Evolutionary conservation across 1,140 invertebrate genomes (phyloP).

Genomic region (Apocrypta bakeri): DNA sequence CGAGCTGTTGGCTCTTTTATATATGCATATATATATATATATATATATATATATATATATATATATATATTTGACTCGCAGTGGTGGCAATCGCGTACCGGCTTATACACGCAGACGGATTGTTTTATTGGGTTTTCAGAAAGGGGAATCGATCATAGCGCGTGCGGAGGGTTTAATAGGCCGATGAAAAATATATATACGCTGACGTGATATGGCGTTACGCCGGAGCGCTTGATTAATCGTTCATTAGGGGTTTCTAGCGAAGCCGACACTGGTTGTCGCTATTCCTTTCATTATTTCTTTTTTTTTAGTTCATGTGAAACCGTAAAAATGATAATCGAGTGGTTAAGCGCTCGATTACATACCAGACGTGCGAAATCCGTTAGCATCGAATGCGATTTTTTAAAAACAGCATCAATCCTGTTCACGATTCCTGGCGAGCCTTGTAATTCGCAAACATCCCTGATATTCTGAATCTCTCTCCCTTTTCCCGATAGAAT

Average conservation of each 20-base stretch:
- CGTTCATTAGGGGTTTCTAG: background rate
- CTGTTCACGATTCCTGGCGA: background rate
- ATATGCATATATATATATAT: no score
- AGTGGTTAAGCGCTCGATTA: no score
- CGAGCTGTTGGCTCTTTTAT: background rate
- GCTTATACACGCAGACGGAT: background rate
- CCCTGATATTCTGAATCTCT: background rate
- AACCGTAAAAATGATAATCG: no score
- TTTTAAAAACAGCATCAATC: background rate
- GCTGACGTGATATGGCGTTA: background rate
- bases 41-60: no score
- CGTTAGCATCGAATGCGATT: background rate
- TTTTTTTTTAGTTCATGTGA: no score
- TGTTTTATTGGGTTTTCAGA: conserved; percentile 17
- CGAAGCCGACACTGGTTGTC: no score
- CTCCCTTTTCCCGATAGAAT: background rate
- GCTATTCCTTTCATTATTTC: no score
- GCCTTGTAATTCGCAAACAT: background rate
- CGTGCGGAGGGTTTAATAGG: conserved; percentile 13
- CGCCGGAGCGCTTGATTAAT: background rate
- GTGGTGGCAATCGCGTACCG: no score
- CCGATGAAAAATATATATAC: background rate
- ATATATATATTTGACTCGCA: no score
- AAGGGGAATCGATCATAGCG: conserved; percentile 4
- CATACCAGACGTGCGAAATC: no score